Evolutionary conservation across 2,888 invertebrate genomes (phyloP), one percentile per base, ranked within the genome.

Genomic region (Ophion slaviceki): DNA sequence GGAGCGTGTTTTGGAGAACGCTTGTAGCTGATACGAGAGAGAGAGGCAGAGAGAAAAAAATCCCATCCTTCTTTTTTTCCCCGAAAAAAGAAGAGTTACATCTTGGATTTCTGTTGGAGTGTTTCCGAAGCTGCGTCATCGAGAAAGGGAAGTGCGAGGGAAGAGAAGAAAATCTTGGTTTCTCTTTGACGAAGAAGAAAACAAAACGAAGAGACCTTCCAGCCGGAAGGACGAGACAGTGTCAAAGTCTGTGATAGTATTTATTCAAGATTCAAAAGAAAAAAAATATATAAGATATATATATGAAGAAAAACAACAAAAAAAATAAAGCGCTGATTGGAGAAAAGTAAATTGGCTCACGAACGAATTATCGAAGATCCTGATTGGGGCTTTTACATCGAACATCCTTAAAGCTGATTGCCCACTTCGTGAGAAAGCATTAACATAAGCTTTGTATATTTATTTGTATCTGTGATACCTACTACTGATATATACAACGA

Each of bases 391-490:
- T n/a, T 20, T 59, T 20, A 20, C n/a, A 20, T 61, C 24, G 24
- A 70, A 68, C 32, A 11, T 68, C 45, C 24, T 82, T 14, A 68
- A 59, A 59, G n/a, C 64, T 45, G 57, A 74, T 67, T 66, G 53
- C 66, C 68, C 53, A 20, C n/a, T 17, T 28, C 57, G 80, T 68
- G 72, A 80, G 80, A n/a, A 82, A 87, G 80, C 83, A 85, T 84
- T 85, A 90, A 92, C 90, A 92, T 92, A 93, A 91, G 90, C 92
- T 93, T 93, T 93, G 91, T 92, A 93, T 93, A 93, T 93, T 93
- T 93, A 93, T 93, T 93, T 93, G 90, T 92, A 93, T 93, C 93
- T 93, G 93, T 93, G 93, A 93, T 93, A 93, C 88, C 90, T 90
- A 91, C 91, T 91, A 88, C 92, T 92, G 92, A 92, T 92, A 92